phyloP scores from a whole-genome alignment of 2,888 invertebrate species.

The Petrolisthes cinctipes region DNA sequence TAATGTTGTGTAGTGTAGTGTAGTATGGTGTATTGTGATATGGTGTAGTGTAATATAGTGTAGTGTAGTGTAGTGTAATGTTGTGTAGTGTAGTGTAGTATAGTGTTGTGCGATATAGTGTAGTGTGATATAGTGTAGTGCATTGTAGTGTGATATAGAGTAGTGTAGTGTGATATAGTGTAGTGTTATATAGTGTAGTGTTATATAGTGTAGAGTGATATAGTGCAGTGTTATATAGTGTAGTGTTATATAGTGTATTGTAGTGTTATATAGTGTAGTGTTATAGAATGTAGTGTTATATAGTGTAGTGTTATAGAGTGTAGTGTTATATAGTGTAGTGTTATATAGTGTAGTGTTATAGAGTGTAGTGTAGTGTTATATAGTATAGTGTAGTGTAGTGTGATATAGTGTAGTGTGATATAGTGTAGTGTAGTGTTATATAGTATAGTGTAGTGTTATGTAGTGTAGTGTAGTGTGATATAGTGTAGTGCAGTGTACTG shows the following conservation, averaged over 20 bases:
- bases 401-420: constrained; percentile 17
- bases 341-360: constrained; percentile 15
- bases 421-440: constrained; percentile 4
- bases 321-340: constrained; percentile 19
- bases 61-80: constrained; percentile 16
- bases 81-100: constrained; percentile 16
- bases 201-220: too few species aligned
- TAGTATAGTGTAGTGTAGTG: constrained; percentile 18
- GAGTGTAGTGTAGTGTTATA: constrained; percentile 15
- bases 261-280: too few species aligned
- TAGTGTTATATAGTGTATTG: too few species aligned
- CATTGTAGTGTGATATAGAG: too few species aligned
- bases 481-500: not conserved
- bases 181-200: too few species aligned
- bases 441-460: not conserved
- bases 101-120: too few species aligned
- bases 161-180: too few species aligned
- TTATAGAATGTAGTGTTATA: too few species aligned
- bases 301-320: constrained; percentile 4
- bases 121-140: too few species aligned
- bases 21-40: not conserved
- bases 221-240: too few species aligned
- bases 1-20: too few species aligned
- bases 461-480: not conserved
- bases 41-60: constrained; percentile 16